These are phyloP conservation scores for Proctacanthus coquilletti DNA, from an alignment of 1,140 invertebrate genomes.

Conservation along the genomic window DNA sequence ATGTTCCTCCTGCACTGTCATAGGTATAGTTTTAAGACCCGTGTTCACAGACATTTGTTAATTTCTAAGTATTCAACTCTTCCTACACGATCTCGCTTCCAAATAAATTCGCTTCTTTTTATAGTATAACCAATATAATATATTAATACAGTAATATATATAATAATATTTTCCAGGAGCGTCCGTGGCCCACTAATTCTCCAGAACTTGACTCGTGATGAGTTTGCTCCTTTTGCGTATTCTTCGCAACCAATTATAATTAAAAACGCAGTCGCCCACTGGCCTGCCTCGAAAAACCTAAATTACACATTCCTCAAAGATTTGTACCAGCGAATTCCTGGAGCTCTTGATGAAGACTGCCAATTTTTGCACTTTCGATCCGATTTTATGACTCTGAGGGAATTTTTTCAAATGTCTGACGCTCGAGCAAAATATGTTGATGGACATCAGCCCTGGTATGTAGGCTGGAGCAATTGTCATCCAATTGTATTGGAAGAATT, in stretches of 20 bases:
- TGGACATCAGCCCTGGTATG: slow-evolving; percentile 66
- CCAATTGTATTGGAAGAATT: slow-evolving; percentile 56
- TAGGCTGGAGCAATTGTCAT: slow-evolving; percentile 89
- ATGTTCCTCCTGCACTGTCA: too few species aligned
- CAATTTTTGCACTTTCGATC: slow-evolving; percentile 85
- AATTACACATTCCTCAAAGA: slow-evolving; percentile 59
- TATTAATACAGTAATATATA: background rate
- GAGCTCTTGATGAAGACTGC: slow-evolving; percentile 59
- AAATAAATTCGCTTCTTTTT: too few species aligned
- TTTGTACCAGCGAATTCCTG: slow-evolving; percentile 49
- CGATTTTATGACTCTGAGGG: slow-evolving; percentile 55
- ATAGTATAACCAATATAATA: background rate
- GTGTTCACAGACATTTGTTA: too few species aligned
- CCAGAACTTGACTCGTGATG: slow-evolving; percentile 44
- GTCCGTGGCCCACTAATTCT: slow-evolving; percentile 43
- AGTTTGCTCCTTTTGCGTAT: slow-evolving; percentile 58
- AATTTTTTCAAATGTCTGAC: slow-evolving; percentile 64
- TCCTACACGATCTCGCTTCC: too few species aligned
- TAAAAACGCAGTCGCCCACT: slow-evolving; percentile 56
- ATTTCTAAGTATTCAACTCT: background rate
- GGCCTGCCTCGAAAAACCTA: slow-evolving; percentile 58
- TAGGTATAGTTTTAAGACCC: too few species aligned
- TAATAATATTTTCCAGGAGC: slow-evolving; percentile 24
- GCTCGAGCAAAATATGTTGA: slow-evolving; percentile 43
- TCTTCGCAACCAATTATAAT: slow-evolving; percentile 65